Conservation (phyloP, 1,140 invertebrate genomes). For the Apis cerana region DNA sequence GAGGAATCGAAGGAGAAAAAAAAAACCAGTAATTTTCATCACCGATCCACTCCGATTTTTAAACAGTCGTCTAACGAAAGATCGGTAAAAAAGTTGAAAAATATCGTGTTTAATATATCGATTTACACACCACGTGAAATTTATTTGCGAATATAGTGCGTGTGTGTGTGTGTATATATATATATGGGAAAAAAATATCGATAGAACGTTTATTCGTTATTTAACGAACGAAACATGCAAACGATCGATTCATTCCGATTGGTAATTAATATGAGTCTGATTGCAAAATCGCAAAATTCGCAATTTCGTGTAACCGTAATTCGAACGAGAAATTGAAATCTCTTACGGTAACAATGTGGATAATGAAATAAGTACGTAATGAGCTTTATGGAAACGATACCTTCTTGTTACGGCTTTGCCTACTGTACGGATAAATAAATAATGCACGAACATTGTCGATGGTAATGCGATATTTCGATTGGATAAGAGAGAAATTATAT, state of each 20-base stretch:
- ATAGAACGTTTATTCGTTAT: background rate
- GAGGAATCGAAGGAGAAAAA: too few species aligned
- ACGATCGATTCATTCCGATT: background rate
- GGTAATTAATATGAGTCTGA: slow-evolving; percentile 1
- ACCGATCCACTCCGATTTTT: too few species aligned
- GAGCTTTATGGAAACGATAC: slow-evolving; percentile 16
- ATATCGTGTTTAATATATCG: background rate
- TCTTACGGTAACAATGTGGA: slow-evolving; percentile 6
- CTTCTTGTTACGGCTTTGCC: background rate
- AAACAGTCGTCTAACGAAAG: too few species aligned
- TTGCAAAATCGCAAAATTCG: background rate
- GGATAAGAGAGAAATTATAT: background rate
- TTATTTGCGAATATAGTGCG: background rate
- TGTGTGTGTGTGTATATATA: too few species aligned
- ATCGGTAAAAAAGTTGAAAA: too few species aligned
- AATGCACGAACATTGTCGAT: background rate
- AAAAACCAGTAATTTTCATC: too few species aligned
- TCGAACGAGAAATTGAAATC: slow-evolving; percentile 19
- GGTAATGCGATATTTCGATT: background rate
- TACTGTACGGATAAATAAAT: background rate
- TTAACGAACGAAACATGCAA: slow-evolving; percentile 10
- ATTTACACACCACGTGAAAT: background rate
- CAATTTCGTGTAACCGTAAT: background rate
- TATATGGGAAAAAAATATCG: background rate
- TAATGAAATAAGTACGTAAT: slow-evolving; percentile 21